Base-by-base conservation (phyloP, 1,140 invertebrate genomes). In the Phymorhynchus buccinoides region DNA sequence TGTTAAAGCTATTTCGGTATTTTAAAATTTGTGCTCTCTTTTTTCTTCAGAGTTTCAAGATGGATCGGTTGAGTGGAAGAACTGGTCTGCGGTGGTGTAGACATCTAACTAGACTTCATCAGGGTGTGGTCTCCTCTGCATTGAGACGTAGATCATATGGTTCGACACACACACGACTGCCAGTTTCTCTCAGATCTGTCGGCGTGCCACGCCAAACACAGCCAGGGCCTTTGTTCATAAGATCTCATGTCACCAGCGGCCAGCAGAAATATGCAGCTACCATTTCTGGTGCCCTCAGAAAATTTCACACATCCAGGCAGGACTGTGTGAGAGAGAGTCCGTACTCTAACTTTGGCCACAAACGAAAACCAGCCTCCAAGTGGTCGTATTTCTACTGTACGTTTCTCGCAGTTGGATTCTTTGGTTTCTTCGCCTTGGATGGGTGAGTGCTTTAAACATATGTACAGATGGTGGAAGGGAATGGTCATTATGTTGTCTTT, bases 291-390 rank as follows among this genome's bases (percentile, higher is more conserved):
- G 32, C 71, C 37, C 44, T n/a, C 7, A 71, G 66, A n/a, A 48
- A 22, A 32, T n/a, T 84, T 32, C 83, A 78, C 18, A 84, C 83
- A 77, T 84, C 71, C 52, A 18, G n/a, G 12, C 35, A 32, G 41
- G 1, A 56, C 4, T 7, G n/a, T 41, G 75, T 41, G 42, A 42
- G 22, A 77, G 56, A 84, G 52, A 66, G 62, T 18, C 18, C 75
- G 2, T 87, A 87, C 37, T 86, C 87, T 35, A 82, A 86, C 30
- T 88, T 88, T 84, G 84, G 77, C 30, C 87, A 87, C 68, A 87
- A 85, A 75, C 71, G 37, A 30, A 85, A 71, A 41, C 84, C 77
- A 82, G n/a, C 68, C 1, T 62, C 80, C 32, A 84, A 83, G 71
- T 80, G 52, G 35, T 42, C 84, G 9, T 35, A 18, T 39, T 48